Evolutionary conservation across 2,797 vertebrate species (phyloP).

Genomic region (Myripristis murdjan): DNA sequence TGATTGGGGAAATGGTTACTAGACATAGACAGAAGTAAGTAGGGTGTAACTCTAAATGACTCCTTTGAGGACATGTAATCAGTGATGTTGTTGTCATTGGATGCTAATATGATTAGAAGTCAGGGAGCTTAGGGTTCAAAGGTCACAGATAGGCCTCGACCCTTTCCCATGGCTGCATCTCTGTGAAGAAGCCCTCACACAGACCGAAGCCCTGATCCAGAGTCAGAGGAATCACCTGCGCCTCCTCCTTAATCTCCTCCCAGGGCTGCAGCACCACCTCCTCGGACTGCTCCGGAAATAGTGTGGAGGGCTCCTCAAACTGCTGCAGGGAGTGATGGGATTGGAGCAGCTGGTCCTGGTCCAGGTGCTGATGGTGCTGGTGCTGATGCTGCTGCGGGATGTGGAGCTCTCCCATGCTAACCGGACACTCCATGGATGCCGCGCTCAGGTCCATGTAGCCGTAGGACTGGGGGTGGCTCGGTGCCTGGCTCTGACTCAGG

Average conservation of each 20-base stretch:
- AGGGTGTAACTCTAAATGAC: too few species aligned
- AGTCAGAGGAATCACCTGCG: slow-evolving; percentile 80
- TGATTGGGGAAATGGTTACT: too few species aligned
- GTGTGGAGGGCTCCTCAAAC: slow-evolving; percentile 79
- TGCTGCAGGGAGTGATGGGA: slow-evolving; percentile 79
- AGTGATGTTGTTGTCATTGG: too few species aligned
- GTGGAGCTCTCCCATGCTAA: slow-evolving; percentile 76
- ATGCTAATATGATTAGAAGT: slow-evolving; percentile 27
- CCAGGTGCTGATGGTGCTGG: slow-evolving; percentile 71
- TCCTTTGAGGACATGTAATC: too few species aligned
- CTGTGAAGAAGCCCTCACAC: slow-evolving; percentile 87
- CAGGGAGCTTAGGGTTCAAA: slow-evolving; percentile 33
- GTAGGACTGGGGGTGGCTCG: slow-evolving; percentile 77
- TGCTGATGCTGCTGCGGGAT: slow-evolving; percentile 66
- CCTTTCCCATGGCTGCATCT: slow-evolving; percentile 88
- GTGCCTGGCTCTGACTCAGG: slow-evolving; percentile 62
- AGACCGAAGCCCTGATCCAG: slow-evolving; percentile 86
- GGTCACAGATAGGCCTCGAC: slow-evolving; percentile 84
- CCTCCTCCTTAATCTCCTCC: slow-evolving; percentile 89
- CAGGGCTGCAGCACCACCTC: slow-evolving; percentile 82
- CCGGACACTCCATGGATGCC: slow-evolving; percentile 68
- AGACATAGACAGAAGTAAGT: too few species aligned
- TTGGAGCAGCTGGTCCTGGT: slow-evolving; percentile 78
- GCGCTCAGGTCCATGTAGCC: slow-evolving; percentile 79
- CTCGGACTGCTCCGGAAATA: slow-evolving; percentile 83